Base-by-base conservation (phyloP, 2,888 invertebrate species). In the Rhagium mordax region DNA sequence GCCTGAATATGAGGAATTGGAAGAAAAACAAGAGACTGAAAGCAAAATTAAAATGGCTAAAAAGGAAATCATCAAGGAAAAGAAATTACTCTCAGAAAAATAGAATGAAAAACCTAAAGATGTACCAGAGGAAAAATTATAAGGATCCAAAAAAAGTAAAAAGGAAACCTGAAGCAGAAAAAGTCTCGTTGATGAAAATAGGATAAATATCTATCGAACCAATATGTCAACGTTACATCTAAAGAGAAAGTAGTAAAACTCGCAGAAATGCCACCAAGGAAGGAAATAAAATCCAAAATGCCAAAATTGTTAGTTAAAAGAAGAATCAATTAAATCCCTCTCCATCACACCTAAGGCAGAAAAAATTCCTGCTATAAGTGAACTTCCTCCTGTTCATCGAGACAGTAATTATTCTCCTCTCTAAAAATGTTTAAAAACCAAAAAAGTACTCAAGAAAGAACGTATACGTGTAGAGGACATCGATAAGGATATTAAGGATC, bases 241-340 rank as follows among this genome's bases (percentile, higher is more conserved):
- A 90, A 92, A 70, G 59, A 74, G 29, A 79, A 89, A 15, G 91
- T 93, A 0, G 91, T 41, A n/a, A 41, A 91, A 72, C 92, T 93
- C 82, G 91, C 92, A 71, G 90, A 92, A 85, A 70, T 76, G 41
- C 70, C 78, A 3, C 66, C 79, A 10, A 83, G 82, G 75, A 80
- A 81, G 66, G 74, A 75, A 1, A 68, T 78, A 27, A 79, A 80
- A 90, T 82, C 78, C 10, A 82, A 78, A 74, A 86, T 94, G 64
- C 94, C 93, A 0, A 93, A 92, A 85, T 88, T 93, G 48, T 89
- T 92, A 82, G 87, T 95, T 0, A 93, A 93, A 82, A 94, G 94
- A 84, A 90, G 93, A 77, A 92, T 94, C n/a, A 89, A 88, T 51
- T 89, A 89, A 76, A 84, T 89, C 0, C 88, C 89, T 89, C 89